These are phyloP conservation scores for Urocolius indicus DNA, from an alignment of 2,113 vertebrate species.

Conservation along the genomic window DNA sequence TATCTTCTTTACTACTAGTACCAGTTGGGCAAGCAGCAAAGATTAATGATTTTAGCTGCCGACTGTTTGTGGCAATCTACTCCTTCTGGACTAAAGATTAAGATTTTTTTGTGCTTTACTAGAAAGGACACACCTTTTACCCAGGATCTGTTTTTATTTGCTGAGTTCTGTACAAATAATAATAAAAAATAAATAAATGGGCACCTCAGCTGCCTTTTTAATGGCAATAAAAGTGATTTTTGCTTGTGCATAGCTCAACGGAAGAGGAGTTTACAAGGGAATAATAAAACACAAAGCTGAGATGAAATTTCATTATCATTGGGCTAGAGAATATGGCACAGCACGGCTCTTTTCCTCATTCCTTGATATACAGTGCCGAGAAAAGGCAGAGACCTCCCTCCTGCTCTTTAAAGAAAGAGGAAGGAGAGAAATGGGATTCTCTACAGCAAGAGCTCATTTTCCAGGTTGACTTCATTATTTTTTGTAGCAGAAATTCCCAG, in stretches of 20 bases:
- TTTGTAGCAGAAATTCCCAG: not conserved
- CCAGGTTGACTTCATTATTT: not conserved
- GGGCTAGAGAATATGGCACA: not conserved
- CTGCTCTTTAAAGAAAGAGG: not conserved
- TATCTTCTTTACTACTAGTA: conserved; percentile 94
- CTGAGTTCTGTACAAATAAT: conserved; percentile 67
- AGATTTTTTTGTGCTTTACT: conserved; percentile 83
- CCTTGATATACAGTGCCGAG: not conserved
- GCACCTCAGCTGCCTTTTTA: conserved; percentile 37
- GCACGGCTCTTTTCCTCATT: not conserved
- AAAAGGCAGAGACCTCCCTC: not conserved
- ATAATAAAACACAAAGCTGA: conserved; percentile 14
- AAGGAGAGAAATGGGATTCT: not conserved
- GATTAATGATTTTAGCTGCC: conserved; percentile 96
- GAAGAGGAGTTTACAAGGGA: not conserved
- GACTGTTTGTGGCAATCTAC: conserved; percentile 81
- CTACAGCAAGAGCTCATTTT: not conserved
- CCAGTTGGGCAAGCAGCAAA: conserved; percentile 94
- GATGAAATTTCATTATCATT: not conserved
- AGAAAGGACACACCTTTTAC: conserved; percentile 78
- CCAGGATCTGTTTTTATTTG: conserved; percentile 70
- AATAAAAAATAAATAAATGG: conserved; percentile 36
- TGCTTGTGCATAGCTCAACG: conserved; percentile 38
- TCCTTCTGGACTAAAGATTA: conserved; percentile 83
- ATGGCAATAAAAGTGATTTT: conserved; percentile 47